These are phyloP conservation scores for Pollenia griseotomentosa DNA, from an alignment of 2,888 invertebrate genomes.

Conservation along the genomic window DNA sequence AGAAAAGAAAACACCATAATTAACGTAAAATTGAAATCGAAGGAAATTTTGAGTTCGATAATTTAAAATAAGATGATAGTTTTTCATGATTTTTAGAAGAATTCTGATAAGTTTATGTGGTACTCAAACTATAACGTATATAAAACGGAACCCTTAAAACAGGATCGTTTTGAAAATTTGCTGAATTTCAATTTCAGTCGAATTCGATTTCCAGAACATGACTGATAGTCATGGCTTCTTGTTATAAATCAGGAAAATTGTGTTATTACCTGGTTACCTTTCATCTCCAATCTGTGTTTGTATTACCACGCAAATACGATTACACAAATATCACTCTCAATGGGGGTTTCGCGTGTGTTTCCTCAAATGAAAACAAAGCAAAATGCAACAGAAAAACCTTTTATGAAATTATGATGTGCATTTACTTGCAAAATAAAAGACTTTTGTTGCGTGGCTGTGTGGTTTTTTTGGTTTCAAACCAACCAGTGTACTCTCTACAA, in stretches of 20 bases:
- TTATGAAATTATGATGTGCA: constrained; percentile 67
- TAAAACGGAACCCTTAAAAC: too few species aligned
- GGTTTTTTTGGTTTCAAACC: neutral
- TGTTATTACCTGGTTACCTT: constrained; percentile 34
- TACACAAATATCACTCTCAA: constrained; percentile 52
- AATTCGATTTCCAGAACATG: too few species aligned
- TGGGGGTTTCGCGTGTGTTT: constrained; percentile 62
- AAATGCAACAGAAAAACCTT: constrained; percentile 9
- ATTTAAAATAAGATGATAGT: too few species aligned
- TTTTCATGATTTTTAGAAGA: too few species aligned
- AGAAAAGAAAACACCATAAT: too few species aligned
- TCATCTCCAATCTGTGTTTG: constrained; percentile 4
- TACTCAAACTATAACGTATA: too few species aligned
- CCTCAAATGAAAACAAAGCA: constrained; percentile 16
- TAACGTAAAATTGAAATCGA: too few species aligned
- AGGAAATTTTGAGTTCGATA: too few species aligned
- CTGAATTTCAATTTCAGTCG: too few species aligned
- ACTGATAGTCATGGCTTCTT: too few species aligned
- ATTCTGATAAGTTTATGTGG: too few species aligned
- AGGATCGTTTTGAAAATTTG: too few species aligned
- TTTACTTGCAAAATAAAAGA: constrained; percentile 20
- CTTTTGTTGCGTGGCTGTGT: constrained; percentile 44
- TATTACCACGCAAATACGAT: constrained; percentile 49
- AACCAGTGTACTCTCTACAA: neutral
- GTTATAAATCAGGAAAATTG: neutral